These are phyloP conservation scores for Semnornis frantzii DNA, from an alignment of 2,113 vertebrate genomes.

Conservation along the genomic window DNA sequence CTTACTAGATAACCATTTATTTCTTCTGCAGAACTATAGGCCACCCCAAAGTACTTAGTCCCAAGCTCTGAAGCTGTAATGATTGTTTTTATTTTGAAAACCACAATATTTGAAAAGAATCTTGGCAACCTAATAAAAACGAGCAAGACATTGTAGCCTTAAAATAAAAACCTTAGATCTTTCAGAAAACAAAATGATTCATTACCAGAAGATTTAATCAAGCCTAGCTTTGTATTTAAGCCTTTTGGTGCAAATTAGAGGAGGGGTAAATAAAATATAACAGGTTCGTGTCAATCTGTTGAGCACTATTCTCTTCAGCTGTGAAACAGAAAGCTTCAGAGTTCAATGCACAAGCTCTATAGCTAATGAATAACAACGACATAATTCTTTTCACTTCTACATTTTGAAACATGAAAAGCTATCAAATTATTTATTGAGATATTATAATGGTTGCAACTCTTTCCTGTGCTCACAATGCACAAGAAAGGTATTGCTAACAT, in stretches of 20 bases:
- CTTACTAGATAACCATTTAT: neutral
- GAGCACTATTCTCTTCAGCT: neutral
- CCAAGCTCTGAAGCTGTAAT: neutral
- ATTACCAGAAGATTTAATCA: neutral
- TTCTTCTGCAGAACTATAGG: neutral
- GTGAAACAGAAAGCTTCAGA: neutral
- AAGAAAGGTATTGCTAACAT: neutral
- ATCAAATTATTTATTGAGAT: neutral
- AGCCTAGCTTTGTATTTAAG: neutral
- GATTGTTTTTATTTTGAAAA: neutral
- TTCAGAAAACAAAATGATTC: neutral
- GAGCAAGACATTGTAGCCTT: neutral
- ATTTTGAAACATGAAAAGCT: neutral
- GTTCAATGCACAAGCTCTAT: neutral
- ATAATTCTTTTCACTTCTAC: neutral
- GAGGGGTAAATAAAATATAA: neutral
- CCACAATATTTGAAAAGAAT: neutral
- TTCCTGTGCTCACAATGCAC: neutral
- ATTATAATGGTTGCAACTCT: neutral
- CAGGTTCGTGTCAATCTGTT: neutral
- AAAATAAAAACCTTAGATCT: fast-evolving
- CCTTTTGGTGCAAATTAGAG: neutral
- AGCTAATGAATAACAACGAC: neutral
- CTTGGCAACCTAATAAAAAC: neutral
- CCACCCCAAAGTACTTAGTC: neutral